Percentiles rank a stretch among this genome's conserved stretches.
Evolutionary conservation across 2,797 vertebrate species (phyloP).

Genomic region (Enteromius trimaculatus): DNA sequence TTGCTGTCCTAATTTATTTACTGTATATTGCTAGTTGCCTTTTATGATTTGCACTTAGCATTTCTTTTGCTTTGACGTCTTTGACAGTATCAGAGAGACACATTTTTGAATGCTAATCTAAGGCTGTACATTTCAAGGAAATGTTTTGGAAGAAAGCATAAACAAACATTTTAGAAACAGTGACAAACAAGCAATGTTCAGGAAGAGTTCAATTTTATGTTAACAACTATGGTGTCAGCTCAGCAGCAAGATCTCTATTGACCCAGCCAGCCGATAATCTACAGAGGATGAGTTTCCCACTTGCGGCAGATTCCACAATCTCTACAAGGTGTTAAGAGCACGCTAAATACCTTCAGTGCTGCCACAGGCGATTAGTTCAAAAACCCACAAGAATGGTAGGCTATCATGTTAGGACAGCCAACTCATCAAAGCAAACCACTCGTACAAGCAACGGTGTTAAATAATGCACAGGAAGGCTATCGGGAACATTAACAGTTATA

Average conservation of each 20-base stretch:
- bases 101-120: not conserved
- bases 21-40: not conserved
- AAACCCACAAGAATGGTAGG: slow-evolving; percentile 43
- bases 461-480: slow-evolving; percentile 4
- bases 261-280: slow-evolving; percentile 55
- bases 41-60: not conserved
- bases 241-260: slow-evolving; percentile 45
- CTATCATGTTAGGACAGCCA: slow-evolving; percentile 47
- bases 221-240: slow-evolving; percentile 56
- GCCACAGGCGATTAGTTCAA: slow-evolving; percentile 52
- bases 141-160: slow-evolving; percentile 20
- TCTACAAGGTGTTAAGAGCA: slow-evolving; percentile 53
- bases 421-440: slow-evolving; percentile 42
- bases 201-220: slow-evolving; percentile 55
- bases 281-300: slow-evolving; percentile 45
- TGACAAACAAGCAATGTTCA: slow-evolving; percentile 48
- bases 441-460: not conserved
- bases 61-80: not conserved
- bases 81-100: not conserved
- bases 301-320: slow-evolving; percentile 35
- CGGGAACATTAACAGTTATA: slow-evolving; percentile 16
- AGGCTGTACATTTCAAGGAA: slow-evolving; percentile 14
- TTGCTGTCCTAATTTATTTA: not conserved
- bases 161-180: too few relatives aligned
- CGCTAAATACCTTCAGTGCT: slow-evolving; percentile 56